Conservation (phyloP, 2,888 invertebrate genomes). For the Nomada hirtipes region DNA sequence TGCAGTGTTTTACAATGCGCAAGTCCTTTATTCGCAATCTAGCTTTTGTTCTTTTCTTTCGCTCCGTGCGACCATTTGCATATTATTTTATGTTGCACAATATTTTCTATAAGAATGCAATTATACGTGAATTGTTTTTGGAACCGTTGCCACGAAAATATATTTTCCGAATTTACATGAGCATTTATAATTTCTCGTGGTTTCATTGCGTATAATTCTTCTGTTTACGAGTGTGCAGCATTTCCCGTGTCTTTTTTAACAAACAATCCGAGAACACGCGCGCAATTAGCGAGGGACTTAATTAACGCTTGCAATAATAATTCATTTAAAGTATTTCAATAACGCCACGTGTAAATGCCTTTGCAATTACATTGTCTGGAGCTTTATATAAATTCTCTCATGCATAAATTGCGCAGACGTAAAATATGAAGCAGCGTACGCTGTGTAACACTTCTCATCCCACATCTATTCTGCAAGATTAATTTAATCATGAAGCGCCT, state of each 20-base stretch:
- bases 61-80: neutral
- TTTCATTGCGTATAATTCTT: slow-evolving; percentile 6
- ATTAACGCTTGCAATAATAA: slow-evolving; percentile 7
- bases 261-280: neutral
- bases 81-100: neutral
- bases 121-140: neutral
- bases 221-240: neutral
- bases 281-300: neutral
- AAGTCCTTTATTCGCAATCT: too few species aligned
- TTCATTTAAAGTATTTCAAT: neutral
- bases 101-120: neutral
- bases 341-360: neutral
- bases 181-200: neutral
- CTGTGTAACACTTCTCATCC: neutral
- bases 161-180: slow-evolving; percentile 7
- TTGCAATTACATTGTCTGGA: neutral
- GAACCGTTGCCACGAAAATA: neutral
- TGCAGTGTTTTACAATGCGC: too few species aligned
- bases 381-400: too few species aligned
- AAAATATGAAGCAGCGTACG: neutral
- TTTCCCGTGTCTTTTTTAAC: neutral
- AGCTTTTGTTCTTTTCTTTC: too few species aligned
- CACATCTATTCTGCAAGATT: too few species aligned
- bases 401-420: neutral
- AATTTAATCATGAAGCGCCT: too few species aligned